Percentiles rank a stretch among this genome's conserved stretches.
These are phyloP conservation scores for Furnarius figulus DNA, from an alignment of 2,113 vertebrate genomes.

Conservation along the genomic window DNA sequence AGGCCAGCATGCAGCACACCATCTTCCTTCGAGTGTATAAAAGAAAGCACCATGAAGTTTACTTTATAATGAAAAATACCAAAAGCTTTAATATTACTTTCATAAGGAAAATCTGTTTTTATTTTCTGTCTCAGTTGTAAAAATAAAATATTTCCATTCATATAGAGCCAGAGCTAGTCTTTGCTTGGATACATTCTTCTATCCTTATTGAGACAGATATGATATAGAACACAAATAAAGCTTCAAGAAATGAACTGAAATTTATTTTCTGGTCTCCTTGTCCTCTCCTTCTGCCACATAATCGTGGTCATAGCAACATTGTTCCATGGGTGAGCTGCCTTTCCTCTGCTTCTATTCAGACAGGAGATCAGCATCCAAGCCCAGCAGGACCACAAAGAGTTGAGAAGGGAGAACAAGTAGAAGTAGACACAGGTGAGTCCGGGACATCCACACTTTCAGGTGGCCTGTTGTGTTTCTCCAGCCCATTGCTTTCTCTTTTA, in stretches of 20 bases:
- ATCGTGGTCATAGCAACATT: not conserved
- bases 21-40: not conserved
- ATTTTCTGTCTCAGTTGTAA: not conserved
- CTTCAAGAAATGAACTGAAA: not conserved
- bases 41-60: not conserved
- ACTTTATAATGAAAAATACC: not conserved
- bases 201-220: not conserved
- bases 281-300: not conserved
- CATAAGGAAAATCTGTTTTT: not conserved
- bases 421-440: not conserved
- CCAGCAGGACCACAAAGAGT: not conserved
- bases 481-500: not conserved
- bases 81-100: not conserved
- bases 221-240: not conserved
- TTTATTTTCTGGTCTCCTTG: not conserved
- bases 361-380: not conserved
- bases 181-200: not conserved
- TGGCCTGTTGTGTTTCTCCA: not conserved
- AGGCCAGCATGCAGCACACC: not conserved
- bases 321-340: not conserved
- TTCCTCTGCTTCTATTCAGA: not conserved
- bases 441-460: not conserved
- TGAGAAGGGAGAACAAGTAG: not conserved
- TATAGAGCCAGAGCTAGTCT: not conserved
- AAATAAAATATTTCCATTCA: slow-evolving; percentile 7